Evolutionary conservation across 2,888 invertebrate genomes (phyloP), one percentile per base, ranked within the genome.

Genomic region (Serrognathus titanus): DNA sequence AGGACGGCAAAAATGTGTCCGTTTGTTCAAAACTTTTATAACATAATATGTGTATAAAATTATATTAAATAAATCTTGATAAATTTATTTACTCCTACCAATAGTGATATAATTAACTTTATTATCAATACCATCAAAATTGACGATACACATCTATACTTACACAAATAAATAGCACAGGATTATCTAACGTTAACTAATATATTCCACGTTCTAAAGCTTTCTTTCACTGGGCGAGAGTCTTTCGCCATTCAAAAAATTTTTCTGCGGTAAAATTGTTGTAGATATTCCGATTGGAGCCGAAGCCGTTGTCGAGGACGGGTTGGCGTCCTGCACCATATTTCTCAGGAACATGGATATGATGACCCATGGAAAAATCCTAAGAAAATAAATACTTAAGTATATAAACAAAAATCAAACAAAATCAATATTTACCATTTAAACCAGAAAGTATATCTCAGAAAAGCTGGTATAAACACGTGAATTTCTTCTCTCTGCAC

Each of bases 391-490:
- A 10, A 3, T 3, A 31, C 24, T 7, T 1, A 31, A 31, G 24
- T 31, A 31, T 7, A 31, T 31, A 31, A 31, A 31, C 24, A 31
- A 31, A 31, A 31, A 31, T 3, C 24, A 31, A 72, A 31, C 5
- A 7, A 20, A 4, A 20, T 4, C 20, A 20, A 4, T 2, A 20
- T 74, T 78, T 79, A 90, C 92, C 87, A 86, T 83, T 91, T 94
- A 11, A 90, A 74, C 36, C 85, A 80, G 48, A 91, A 72, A 51
- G 90, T 70, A 51, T 85, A 66, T 65, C 86, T 84, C 64, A 93
- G 81, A 71, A 87, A 85, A 7, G 88, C 83, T 0, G 97, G 97
- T 61, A 97, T 83, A 61, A 92, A 82, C 46, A 94, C 86, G 62
- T 87, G 79, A 53, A 86, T 83, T 70, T 92, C 89, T 73, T 97